These are phyloP conservation scores for Hedya salicella DNA, from an alignment of 2,888 invertebrate species.

Conservation along the genomic window DNA sequence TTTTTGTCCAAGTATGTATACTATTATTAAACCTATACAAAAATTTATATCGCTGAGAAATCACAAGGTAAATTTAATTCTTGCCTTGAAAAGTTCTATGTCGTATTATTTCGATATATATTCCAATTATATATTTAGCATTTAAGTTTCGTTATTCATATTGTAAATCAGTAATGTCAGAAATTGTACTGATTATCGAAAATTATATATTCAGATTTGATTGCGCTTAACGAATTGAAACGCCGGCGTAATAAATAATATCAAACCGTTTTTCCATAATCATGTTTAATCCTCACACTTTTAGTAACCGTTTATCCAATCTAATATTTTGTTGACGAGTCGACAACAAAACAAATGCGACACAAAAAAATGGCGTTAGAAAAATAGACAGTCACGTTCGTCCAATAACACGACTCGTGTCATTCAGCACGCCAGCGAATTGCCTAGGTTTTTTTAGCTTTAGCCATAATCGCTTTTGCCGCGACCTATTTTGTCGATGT, in stretches of 20 bases:
- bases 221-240: not conserved
- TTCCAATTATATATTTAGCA: no score
- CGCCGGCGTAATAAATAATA: not conserved
- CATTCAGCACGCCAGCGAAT: slow-evolving; percentile 1
- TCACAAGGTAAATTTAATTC: no score
- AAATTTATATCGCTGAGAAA: no score
- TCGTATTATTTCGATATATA: no score
- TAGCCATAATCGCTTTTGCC: not conserved
- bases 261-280: not conserved
- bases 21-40: no score
- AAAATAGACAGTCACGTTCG: slow-evolving; percentile 29
- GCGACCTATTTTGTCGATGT: not conserved
- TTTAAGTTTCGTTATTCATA: no score
- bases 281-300: not conserved
- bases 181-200: no score
- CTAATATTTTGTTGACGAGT: not conserved
- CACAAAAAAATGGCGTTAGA: not conserved
- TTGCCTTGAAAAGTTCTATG: no score
- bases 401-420: slow-evolving; percentile 30
- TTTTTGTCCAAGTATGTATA: no score
- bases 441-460: not conserved
- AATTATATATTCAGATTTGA: no score
- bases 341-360: slow-evolving; percentile 1
- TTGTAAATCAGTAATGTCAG: no score
- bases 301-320: not conserved